Evolutionary conservation across 2,113 vertebrate species (phyloP), one percentile per base, ranked within the genome.

Genomic region (Nerophis ophidion): DNA sequence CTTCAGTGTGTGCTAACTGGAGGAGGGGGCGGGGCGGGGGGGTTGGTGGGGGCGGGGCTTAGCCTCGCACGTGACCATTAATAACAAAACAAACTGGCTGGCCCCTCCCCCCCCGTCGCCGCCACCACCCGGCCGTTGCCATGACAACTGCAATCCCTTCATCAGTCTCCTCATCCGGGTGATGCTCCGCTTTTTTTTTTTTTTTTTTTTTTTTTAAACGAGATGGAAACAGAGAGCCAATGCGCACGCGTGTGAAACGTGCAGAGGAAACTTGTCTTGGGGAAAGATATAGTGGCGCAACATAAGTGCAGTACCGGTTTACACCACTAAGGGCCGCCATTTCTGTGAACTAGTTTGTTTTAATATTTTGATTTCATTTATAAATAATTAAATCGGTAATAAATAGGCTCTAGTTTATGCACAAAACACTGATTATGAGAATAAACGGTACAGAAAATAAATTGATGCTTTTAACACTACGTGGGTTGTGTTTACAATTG

Each of bases 1-100:
- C 76, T 89, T 89, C 83, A 74, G 79, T 81, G 84, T 83, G 88
- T 89, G 88, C 87, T 88, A 89, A 91, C 90, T 88, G 92, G 90
- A 69, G 89, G 88, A 89, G 90, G 48, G 90, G 91, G 47, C 7
- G 17, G 17, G 17, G 90, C 89, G 46, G 92, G 90, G 70, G 90
- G 87, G 71, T n/a, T n/a, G n/a, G 71, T 8, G 6, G 89, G 90
- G 53, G 81, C 60, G 93, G 91, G 84, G 81, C 79, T 70, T 74
- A 63, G 35, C 26, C 38, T 6, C n/a, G 72, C 88, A 91, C 81
- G 88, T 91, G 90, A 87, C 81, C 81, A 69, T 77, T 63, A 76
- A 86, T 83, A 86, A 87, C 86, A 89, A 86, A 89, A 89, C 87
- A 88, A 85, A 82, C 84, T 56, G 44, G 4, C 19, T 57, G 66